phyloP scores from a whole-genome alignment of 2,888 invertebrate genomes.

The Brenthis ino region DNA sequence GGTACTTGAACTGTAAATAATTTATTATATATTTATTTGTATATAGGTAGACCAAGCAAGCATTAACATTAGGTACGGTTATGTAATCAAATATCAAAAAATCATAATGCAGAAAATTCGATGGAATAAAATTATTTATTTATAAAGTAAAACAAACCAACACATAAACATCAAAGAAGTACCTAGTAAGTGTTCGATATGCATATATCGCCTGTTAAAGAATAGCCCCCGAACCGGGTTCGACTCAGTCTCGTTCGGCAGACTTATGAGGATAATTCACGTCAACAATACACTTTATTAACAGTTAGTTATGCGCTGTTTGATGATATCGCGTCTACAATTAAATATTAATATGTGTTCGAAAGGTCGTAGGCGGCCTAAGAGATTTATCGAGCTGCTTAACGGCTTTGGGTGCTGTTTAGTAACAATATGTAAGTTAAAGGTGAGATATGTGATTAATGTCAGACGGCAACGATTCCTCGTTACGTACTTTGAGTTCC shows the following conservation, averaged over 20 bases:
- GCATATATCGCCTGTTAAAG: slow-evolving; percentile 34
- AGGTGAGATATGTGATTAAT: slow-evolving; percentile 56
- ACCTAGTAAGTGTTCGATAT: background rate
- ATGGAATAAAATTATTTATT: too few species aligned
- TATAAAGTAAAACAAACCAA: too few species aligned
- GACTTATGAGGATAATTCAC: slow-evolving; percentile 77
- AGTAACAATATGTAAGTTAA: slow-evolving; percentile 56
- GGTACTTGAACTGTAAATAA: too few species aligned
- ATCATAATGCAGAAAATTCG: too few species aligned
- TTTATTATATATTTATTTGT: too few species aligned
- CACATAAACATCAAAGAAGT: too few species aligned
- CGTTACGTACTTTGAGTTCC: slow-evolving; percentile 27
- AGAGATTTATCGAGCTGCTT: slow-evolving; percentile 61
- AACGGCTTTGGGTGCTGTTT: slow-evolving; percentile 49
- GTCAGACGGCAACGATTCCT: slow-evolving; percentile 16
- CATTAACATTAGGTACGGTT: too few species aligned
- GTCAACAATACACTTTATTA: slow-evolving; percentile 81
- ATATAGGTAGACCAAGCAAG: too few species aligned
- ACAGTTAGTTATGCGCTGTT: slow-evolving; percentile 73
- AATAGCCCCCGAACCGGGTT: slow-evolving; percentile 52
- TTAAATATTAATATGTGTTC: slow-evolving; percentile 79
- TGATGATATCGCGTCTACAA: slow-evolving; percentile 79
- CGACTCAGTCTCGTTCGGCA: slow-evolving; percentile 56
- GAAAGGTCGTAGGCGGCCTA: slow-evolving; percentile 63
- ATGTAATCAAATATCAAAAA: background rate